Percentiles rank a stretch among this genome's conserved stretches.
phyloP scores from a whole-genome alignment of 2,888 invertebrate genomes.

The Lutraria lutraria region DNA sequence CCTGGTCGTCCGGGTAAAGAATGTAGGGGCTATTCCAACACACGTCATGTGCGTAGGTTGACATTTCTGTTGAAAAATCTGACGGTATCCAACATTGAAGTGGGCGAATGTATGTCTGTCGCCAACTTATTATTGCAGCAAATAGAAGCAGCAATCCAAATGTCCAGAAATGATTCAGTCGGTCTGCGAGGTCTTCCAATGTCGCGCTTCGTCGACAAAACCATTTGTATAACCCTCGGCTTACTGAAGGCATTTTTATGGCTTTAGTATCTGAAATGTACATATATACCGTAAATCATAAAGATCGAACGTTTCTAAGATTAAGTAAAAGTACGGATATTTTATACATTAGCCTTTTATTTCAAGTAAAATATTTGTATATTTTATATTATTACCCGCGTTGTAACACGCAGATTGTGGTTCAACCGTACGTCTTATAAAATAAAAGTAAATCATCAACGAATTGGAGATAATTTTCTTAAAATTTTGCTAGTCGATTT shows the following conservation, averaged over 20 bases:
- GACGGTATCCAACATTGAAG: conserved; percentile 60
- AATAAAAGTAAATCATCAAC: too few relatives aligned
- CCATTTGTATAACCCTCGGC: conserved; percentile 50
- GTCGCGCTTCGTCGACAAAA: conserved; percentile 47
- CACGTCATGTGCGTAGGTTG: conserved; percentile 21
- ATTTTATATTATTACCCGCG: too few relatives aligned
- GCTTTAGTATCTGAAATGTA: background rate
- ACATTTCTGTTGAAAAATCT: conserved; percentile 34
- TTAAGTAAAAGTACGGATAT: too few relatives aligned
- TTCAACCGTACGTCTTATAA: too few relatives aligned
- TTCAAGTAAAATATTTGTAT: too few relatives aligned
- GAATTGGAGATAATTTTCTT: too few relatives aligned
- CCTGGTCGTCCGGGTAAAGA: background rate
- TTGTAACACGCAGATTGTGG: too few relatives aligned
- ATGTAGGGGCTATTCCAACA: conserved; percentile 63
- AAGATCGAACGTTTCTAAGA: too few relatives aligned
- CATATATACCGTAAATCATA: background rate
- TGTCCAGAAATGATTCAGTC: conserved; percentile 69
- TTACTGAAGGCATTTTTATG: conserved; percentile 57
- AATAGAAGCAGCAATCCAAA: conserved; percentile 59
- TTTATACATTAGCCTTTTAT: too few relatives aligned
- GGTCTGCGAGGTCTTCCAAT: conserved; percentile 64
- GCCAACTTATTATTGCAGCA: conserved; percentile 58
- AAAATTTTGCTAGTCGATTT: too few relatives aligned
- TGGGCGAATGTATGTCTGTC: conserved; percentile 51